A percentile compares a stretch with the other conserved stretches of the same genome.
Conservation (phyloP, 1,140 invertebrate species). For the Palaemon carinicauda region DNA sequence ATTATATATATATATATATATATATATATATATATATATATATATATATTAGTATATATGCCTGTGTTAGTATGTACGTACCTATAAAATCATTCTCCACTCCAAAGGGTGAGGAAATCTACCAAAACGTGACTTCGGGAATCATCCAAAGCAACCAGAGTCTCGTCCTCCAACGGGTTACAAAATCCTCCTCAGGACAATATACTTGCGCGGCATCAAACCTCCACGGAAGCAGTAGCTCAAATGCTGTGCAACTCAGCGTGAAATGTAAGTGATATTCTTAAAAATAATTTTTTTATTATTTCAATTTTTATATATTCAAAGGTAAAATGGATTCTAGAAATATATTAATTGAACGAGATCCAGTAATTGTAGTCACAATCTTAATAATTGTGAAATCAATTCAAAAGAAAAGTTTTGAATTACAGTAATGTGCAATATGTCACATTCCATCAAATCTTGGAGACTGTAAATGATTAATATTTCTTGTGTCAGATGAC, state of each 20-base stretch:
- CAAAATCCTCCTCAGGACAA: constrained; percentile 60
- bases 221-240: constrained; percentile 86
- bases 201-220: constrained; percentile 91
- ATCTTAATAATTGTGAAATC: no score
- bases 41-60: neutral
- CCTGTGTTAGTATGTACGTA: no score
- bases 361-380: no score
- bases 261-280: constrained; percentile 73
- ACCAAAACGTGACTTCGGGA: constrained; percentile 24
- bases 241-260: constrained; percentile 81
- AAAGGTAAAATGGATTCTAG: no score
- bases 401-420: no score
- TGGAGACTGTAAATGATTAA: no score
- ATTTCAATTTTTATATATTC: no score
- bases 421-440: no score
- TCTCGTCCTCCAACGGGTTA: constrained; percentile 63
- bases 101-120: constrained; percentile 27
- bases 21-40: neutral
- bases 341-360: no score
- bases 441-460: no score
- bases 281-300: no score
- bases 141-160: constrained; percentile 61
- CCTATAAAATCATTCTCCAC: neutral
- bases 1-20: neutral
- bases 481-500: no score